Conservation (phyloP, 92 coral and sea anemone genomes). For the Diadumene lineata region DNA sequence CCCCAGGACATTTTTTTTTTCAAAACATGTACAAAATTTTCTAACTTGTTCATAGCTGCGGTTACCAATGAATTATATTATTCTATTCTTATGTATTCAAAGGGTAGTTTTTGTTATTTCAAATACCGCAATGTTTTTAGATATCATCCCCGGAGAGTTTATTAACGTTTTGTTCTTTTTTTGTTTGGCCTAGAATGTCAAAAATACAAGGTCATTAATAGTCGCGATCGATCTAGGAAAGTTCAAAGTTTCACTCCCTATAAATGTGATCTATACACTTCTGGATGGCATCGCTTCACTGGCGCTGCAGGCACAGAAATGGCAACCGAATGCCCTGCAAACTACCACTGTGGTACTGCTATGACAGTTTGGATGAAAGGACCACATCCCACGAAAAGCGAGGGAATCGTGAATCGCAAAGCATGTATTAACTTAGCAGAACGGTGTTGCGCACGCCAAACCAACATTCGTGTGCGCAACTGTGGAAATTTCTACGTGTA, state of each 20-base stretch:
- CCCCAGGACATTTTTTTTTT: too few species aligned
- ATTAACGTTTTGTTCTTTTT: too few species aligned
- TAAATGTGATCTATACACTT: conserved; percentile 20
- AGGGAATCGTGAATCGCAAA: conserved; percentile 37
- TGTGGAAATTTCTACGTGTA: conserved; percentile 29
- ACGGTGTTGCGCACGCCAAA: conserved; percentile 29
- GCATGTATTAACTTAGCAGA: conserved; percentile 41
- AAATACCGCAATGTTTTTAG: too few species aligned
- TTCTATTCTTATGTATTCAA: too few species aligned
- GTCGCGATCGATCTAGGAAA: background rate
- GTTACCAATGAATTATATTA: too few species aligned
- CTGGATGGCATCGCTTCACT: conserved; percentile 48
- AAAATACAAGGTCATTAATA: background rate
- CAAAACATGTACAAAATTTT: too few species aligned
- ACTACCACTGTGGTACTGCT: conserved; percentile 2
- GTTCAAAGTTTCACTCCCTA: background rate
- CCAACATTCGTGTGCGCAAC: conserved; percentile 9
- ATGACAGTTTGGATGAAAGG: conserved; percentile 53
- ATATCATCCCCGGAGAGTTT: too few species aligned
- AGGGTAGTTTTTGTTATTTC: too few species aligned
- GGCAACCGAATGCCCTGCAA: conserved; percentile 28
- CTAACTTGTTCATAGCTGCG: too few species aligned
- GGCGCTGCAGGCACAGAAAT: conserved; percentile 51
- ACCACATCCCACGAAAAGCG: conserved; percentile 21
- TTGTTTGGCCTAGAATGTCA: too few species aligned